These are phyloP conservation scores for Alcedo atthis DNA, from an alignment of 2,797 vertebrate genomes.

Conservation along the genomic window DNA sequence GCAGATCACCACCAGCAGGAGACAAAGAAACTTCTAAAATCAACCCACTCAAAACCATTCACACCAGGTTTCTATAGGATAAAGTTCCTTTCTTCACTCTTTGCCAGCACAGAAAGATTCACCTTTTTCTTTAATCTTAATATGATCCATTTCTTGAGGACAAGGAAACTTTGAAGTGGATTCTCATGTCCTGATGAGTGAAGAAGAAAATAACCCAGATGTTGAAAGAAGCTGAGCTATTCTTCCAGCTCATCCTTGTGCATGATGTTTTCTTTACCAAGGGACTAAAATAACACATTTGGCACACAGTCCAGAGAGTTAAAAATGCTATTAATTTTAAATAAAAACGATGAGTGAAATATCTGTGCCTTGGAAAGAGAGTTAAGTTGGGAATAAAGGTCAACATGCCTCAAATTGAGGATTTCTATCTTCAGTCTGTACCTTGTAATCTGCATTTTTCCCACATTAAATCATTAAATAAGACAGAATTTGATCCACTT, in stretches of 20 bases:
- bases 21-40: neutral
- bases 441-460: rapidly evolving
- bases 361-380: neutral
- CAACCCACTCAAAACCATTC: neutral
- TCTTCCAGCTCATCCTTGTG: neutral
- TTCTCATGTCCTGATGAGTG: neutral
- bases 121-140: neutral
- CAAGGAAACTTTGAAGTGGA: neutral
- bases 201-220: neutral
- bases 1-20: neutral
- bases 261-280: conserved; percentile 29
- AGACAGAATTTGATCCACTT: neutral
- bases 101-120: neutral
- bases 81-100: neutral
- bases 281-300: neutral
- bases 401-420: neutral
- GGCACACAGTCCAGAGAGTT: conserved; percentile 6
- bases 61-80: neutral
- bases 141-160: neutral
- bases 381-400: neutral
- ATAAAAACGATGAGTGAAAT: neutral
- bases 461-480: neutral
- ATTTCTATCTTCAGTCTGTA: neutral
- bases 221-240: neutral
- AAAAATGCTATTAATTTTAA: neutral